phyloP scores from a whole-genome alignment of 2,888 invertebrate genomes.

The Leucania comma region DNA sequence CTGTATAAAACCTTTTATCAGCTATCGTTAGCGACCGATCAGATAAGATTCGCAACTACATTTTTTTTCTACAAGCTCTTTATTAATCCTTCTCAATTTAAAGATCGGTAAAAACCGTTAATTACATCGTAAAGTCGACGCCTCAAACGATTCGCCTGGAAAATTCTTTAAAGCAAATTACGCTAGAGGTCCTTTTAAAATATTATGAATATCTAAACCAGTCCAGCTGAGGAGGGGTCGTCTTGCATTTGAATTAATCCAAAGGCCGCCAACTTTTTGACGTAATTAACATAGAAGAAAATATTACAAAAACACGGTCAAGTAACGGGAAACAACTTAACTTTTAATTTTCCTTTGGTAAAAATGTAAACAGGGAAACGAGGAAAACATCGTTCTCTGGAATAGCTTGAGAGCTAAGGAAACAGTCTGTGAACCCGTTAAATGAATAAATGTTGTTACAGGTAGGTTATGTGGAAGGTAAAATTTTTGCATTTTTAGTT shows the following conservation, averaged over 20 bases:
- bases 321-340: constrained; percentile 18
- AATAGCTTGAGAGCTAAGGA: constrained; percentile 22
- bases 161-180: constrained; percentile 29
- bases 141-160: constrained; percentile 7
- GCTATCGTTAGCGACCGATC: neutral
- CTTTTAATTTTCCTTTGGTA: constrained; percentile 29
- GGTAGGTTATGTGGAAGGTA: too few species aligned
- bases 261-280: constrained; percentile 16
- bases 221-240: neutral
- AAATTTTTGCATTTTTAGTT: too few species aligned
- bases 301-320: constrained; percentile 1
- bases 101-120: neutral
- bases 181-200: constrained; percentile 21
- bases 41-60: neutral
- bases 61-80: neutral
- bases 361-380: constrained; percentile 35
- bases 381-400: constrained; percentile 15
- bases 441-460: constrained; percentile 10
- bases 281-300: constrained; percentile 33
- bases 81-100: neutral
- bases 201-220: constrained; percentile 21
- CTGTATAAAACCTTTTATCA: neutral
- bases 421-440: constrained; percentile 29
- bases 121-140: neutral
- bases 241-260: constrained; percentile 20